These are phyloP conservation scores for Drosophila teissieri DNA, from an alignment of 1,140 invertebrate species.

Conservation along the genomic window DNA sequence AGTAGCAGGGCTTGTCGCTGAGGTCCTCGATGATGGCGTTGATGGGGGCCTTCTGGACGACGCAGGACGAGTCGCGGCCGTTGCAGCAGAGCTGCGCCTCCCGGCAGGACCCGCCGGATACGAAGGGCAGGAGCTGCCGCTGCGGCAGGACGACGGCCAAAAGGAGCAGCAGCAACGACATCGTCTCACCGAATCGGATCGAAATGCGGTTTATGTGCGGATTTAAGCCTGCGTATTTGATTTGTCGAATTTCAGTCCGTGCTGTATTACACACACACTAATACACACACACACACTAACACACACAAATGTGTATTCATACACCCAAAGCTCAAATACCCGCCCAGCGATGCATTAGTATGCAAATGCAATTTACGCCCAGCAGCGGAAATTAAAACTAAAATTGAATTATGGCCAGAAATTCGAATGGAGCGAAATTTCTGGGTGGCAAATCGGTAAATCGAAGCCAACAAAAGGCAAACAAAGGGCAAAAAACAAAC, in stretches of 20 bases:
- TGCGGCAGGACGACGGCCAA: constrained; percentile 21
- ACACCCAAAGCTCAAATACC: not conserved
- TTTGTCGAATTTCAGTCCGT: constrained; percentile 15
- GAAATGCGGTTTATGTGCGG: constrained; percentile 20
- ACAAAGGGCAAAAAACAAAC: not conserved
- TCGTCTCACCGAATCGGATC: constrained; percentile 12
- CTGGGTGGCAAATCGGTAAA: constrained; percentile 5
- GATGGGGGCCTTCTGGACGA: constrained; percentile 92
- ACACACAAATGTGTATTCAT: not conserved
- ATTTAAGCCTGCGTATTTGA: constrained; percentile 7
- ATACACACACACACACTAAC: too few species aligned
- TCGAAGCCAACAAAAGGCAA: constrained; percentile 28
- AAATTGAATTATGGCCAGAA: constrained; percentile 77
- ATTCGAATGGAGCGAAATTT: constrained; percentile 25
- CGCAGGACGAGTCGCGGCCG: constrained; percentile 93
- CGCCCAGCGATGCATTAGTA: constrained; percentile 27
- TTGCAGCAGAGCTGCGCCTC: constrained; percentile 91
- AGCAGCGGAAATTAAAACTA: constrained; percentile 81
- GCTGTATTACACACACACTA: not conserved
- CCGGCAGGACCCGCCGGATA: constrained; percentile 88
- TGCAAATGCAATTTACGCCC: constrained; percentile 76
- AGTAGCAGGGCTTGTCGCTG: constrained; percentile 94
- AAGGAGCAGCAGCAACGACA: constrained; percentile 30
- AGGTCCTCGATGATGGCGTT: constrained; percentile 93
- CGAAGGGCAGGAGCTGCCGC: constrained; percentile 7